Evolutionary conservation across 2,113 vertebrate species (phyloP).

Genomic region (Cyprinus carpio): DNA sequence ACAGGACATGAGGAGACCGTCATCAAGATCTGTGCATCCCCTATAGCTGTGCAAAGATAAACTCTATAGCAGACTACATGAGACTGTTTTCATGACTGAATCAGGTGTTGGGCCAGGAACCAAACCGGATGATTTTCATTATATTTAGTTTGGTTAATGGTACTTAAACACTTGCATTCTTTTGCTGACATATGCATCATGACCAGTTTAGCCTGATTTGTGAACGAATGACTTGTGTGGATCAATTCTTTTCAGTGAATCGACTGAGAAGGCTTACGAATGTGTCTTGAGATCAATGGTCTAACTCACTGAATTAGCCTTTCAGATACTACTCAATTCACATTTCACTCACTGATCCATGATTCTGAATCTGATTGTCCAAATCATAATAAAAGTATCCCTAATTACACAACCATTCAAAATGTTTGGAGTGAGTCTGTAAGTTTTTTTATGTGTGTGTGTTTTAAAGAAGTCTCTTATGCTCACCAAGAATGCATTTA

Average conservation of each 20-base stretch:
- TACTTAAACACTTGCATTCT: not conserved
- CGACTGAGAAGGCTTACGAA: too few species aligned
- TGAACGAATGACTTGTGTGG: not conserved
- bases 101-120: not conserved
- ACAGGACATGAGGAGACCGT: conserved; percentile 38
- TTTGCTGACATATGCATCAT: not conserved
- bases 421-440: too few species aligned
- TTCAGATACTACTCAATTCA: too few species aligned
- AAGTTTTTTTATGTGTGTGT: not conserved
- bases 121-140: not conserved
- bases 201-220: not conserved
- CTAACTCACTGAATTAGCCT: too few species aligned
- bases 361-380: too few species aligned
- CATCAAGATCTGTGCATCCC: not conserved
- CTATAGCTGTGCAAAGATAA: not conserved
- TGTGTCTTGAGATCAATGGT: too few species aligned
- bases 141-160: not conserved
- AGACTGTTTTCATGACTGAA: not conserved
- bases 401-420: too few species aligned
- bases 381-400: too few species aligned
- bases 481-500: not conserved
- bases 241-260: too few species aligned
- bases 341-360: too few species aligned
- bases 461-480: not conserved
- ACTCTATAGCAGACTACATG: not conserved